A percentile compares a stretch with the other conserved stretches of the same genome.
phyloP scores from a whole-genome alignment of 1,140 invertebrate species.

The Macrobrachium rosenbergii region DNA sequence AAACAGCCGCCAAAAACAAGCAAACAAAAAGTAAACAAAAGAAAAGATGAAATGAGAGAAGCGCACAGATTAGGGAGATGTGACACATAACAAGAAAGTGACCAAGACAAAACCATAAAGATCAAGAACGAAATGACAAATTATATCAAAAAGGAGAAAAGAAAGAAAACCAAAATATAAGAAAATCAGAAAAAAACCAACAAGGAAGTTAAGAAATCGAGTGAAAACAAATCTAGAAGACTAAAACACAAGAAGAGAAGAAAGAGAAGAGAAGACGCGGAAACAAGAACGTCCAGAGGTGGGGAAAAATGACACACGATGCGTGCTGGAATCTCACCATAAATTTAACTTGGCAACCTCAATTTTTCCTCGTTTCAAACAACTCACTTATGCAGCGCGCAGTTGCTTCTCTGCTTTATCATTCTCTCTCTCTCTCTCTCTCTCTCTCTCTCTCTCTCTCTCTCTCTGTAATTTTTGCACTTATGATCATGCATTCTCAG shows the following conservation, averaged over 20 bases:
- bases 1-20: background rate
- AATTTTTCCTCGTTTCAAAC: too few species aligned
- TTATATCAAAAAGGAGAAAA: background rate
- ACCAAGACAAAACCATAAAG: background rate
- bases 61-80: background rate
- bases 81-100: background rate
- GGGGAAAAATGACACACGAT: background rate
- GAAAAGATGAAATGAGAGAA: too few species aligned
- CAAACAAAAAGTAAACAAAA: background rate
- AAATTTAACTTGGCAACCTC: too few species aligned
- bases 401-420: background rate
- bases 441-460: background rate
- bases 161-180: background rate
- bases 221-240: background rate
- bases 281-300: conserved; percentile 3
- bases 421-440: background rate
- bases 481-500: too few species aligned
- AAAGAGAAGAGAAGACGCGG: background rate
- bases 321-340: too few species aligned
- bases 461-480: too few species aligned
- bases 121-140: background rate
- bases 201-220: background rate
- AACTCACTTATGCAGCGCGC: too few species aligned
- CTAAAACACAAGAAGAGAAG: background rate
- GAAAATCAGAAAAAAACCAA: background rate